These are phyloP conservation scores for Leptothorax acervorum DNA, from an alignment of 2,888 invertebrate species.

Conservation along the genomic window DNA sequence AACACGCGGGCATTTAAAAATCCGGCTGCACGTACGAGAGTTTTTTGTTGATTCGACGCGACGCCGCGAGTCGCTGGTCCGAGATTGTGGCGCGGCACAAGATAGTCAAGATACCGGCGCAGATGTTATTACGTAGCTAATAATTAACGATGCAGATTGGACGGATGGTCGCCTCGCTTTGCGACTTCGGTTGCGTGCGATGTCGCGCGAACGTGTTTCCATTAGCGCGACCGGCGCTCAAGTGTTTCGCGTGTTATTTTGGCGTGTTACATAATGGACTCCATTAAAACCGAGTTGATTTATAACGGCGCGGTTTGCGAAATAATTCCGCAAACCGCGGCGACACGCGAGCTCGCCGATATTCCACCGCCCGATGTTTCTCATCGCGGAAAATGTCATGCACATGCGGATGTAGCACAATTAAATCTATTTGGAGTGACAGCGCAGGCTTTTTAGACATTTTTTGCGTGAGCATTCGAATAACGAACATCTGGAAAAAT, in stretches of 20 bases:
- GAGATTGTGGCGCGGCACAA: neutral
- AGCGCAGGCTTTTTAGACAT: too few relatives aligned
- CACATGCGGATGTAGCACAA: too few relatives aligned
- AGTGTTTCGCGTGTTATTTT: conserved; percentile 46
- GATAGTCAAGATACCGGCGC: neutral
- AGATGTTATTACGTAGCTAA: neutral
- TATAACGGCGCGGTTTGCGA: conserved; percentile 39
- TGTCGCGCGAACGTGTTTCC: conserved; percentile 39
- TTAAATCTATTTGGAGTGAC: too few relatives aligned
- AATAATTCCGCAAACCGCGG: conserved; percentile 4
- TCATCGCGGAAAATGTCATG: neutral
- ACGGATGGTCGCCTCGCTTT: neutral
- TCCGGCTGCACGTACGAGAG: neutral
- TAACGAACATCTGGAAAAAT: neutral
- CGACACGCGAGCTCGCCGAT: neutral
- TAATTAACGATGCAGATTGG: conserved; percentile 45
- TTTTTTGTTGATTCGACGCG: neutral
- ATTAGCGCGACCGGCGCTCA: conserved; percentile 22
- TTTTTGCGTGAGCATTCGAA: too few relatives aligned
- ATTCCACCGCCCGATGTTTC: neutral
- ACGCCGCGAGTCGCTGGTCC: neutral
- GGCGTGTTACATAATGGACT: conserved; percentile 46
- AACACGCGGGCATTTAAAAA: neutral
- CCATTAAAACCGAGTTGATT: conserved; percentile 44
- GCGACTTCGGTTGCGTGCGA: conserved; percentile 9